Base-by-base conservation (phyloP, 2,888 invertebrate genomes). In the Drosophila fungiperda region DNA sequence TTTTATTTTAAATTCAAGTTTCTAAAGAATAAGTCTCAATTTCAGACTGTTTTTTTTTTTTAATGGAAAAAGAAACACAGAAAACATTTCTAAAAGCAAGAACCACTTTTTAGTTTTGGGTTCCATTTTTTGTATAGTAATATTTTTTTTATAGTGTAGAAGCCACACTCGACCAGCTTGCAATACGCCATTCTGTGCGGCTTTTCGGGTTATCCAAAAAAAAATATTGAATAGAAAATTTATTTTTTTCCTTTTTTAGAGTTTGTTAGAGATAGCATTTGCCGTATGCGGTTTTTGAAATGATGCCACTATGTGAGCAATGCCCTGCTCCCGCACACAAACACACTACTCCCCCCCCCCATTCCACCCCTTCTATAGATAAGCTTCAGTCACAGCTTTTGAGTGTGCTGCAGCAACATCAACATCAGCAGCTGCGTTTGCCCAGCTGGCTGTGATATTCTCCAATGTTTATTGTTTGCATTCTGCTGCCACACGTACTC, bases 401-500 rank as follows among this genome's bases (percentile, higher is more conserved):
- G 57, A 38, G 17, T 52, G 36, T 20, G 20, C 48, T 60, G 62
- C 70, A 71, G 26, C 71, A 50, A 15, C 23, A 49, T 32, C 68
- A 53, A 57, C 78, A 62, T 52, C 68, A 61, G 82, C 63, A 66
- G 76, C 68, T 63, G 71, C 63, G 73, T 33, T 74, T 74, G 73
- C 83, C 89, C 76, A 86, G 70, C 78, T 68, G 86, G 66, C 89
- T 83, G 81, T 90, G 87, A 83, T 90, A 86, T 78, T 80, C 68
- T 58, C 42, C 70, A 68, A 72, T 75, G 73, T 74, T 77, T 83
- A 80, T 86, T 86, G 90, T 90, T 88, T 76, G 81, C 86, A 83
- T 80, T 74, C 83, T 86, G 55, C 69, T 73, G 58, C 66, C 52
- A 42, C 50, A 26, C 33, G 29, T 53, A 15, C 48, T 7, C 32